Evolutionary conservation across 1,140 invertebrate genomes (phyloP).

Genomic region (Hermetia illucens): DNA sequence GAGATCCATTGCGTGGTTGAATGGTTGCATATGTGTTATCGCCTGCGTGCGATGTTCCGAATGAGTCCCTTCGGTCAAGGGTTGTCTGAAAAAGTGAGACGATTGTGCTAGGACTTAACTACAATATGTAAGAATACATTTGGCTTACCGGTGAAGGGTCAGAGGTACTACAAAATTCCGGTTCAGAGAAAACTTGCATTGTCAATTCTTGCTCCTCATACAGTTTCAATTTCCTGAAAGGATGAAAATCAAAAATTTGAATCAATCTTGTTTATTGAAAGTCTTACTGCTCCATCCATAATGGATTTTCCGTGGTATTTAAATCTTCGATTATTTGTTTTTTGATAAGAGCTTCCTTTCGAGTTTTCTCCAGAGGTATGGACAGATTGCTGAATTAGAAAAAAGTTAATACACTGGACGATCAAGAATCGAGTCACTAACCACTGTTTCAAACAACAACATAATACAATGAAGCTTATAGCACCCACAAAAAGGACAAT

Average conservation of each 20-base stretch:
- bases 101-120: too few relatives aligned
- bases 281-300: constrained; percentile 84
- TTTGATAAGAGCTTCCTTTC: constrained; percentile 64
- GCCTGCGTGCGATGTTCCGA: constrained; percentile 33
- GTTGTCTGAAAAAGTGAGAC: constrained; percentile 5
- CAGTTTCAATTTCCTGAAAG: constrained; percentile 61
- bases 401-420: not conserved
- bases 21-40: constrained; percentile 83
- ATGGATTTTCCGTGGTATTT: constrained; percentile 79
- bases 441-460: constrained; percentile 79
- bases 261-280: not conserved
- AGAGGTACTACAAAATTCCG: constrained; percentile 24
- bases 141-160: constrained; percentile 26
- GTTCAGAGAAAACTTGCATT: constrained; percentile 83
- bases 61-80: constrained; percentile 21
- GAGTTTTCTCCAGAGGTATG: constrained; percentile 38
- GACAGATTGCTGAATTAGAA: constrained; percentile 23
- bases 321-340: constrained; percentile 70
- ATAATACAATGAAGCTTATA: constrained; percentile 73
- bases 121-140: not conserved
- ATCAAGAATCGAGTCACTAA: constrained; percentile 26
- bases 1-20: constrained; percentile 46
- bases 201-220: constrained; percentile 88
- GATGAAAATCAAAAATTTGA: constrained; percentile 5
- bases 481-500: constrained; percentile 76